A percentile compares a stretch with the other conserved stretches of the same genome.
phyloP scores from a whole-genome alignment of 2,113 vertebrate genomes.

The Odontophorus gujanensis region DNA sequence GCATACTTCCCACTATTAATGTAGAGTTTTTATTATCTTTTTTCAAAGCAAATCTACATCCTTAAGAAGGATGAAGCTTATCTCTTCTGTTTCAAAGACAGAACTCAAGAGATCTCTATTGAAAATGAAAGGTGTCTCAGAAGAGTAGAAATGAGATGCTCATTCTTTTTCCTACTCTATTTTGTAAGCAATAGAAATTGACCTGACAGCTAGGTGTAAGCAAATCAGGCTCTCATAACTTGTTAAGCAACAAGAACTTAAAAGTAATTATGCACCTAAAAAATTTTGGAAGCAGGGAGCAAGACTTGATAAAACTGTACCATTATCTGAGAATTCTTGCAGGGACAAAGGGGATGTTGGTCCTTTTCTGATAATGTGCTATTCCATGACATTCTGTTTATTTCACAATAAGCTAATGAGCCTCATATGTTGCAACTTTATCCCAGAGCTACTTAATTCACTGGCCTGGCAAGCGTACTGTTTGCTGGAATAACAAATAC shows the following conservation, averaged over 20 bases:
- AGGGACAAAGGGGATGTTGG: not conserved
- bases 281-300: not conserved
- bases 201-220: not conserved
- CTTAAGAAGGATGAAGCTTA: not conserved
- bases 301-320: not conserved
- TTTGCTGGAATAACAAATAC: conserved; percentile 20
- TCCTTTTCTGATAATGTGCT: not conserved
- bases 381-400: conserved; percentile 1
- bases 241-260: not conserved
- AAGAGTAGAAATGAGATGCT: not conserved
- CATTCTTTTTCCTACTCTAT: not conserved
- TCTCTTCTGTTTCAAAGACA: not conserved
- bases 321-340: not conserved
- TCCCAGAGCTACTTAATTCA: conserved; percentile 3
- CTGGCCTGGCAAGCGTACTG: not conserved
- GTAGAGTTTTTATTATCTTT: not conserved
- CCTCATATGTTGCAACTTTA: conserved; percentile 22
- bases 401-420: conserved; percentile 35
- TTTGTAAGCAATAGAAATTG: not conserved
- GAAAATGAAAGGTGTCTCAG: not conserved
- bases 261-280: not conserved
- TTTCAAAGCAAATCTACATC: not conserved
- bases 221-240: not conserved
- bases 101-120: not conserved
- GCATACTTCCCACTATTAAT: not conserved